A percentile compares a stretch with the other conserved stretches of the same genome.
Evolutionary conservation across 2,797 vertebrate genomes (phyloP).

Genomic region (Iguana delicatissima): DNA sequence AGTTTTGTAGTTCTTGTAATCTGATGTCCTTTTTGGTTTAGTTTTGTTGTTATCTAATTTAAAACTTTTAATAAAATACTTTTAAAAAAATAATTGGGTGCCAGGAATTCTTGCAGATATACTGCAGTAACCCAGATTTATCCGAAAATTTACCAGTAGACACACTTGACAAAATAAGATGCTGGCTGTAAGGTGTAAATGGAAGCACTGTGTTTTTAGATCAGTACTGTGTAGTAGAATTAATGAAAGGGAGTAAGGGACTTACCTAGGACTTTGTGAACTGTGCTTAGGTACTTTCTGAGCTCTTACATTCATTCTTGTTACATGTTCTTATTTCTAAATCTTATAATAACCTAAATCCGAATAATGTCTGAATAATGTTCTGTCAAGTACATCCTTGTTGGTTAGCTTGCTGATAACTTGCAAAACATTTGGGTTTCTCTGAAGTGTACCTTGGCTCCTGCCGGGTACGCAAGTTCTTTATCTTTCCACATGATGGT

Average conservation of each 20-base stretch:
- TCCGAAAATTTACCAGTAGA: not conserved
- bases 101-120: no score
- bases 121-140: not conserved
- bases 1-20: no score
- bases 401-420: not conserved
- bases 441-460: not conserved
- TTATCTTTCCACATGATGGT: not conserved
- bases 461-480: not conserved
- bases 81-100: not conserved
- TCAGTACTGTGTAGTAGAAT: not conserved
- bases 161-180: not conserved
- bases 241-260: not conserved
- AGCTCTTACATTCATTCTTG: not conserved
- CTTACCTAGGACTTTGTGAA: not conserved
- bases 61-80: no score
- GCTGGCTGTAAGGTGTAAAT: not conserved
- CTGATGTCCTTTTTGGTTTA: no score
- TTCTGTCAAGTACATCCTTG: not conserved
- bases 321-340: not conserved
- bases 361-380: not conserved
- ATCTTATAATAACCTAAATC: not conserved
- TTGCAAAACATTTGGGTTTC: not conserved
- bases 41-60: no score
- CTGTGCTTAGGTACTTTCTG: not conserved
- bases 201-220: not conserved